A percentile compares a stretch with the other conserved stretches of the same genome.
phyloP scores from a whole-genome alignment of 1,140 invertebrate genomes.

The Himalopsyche phryganea region DNA sequence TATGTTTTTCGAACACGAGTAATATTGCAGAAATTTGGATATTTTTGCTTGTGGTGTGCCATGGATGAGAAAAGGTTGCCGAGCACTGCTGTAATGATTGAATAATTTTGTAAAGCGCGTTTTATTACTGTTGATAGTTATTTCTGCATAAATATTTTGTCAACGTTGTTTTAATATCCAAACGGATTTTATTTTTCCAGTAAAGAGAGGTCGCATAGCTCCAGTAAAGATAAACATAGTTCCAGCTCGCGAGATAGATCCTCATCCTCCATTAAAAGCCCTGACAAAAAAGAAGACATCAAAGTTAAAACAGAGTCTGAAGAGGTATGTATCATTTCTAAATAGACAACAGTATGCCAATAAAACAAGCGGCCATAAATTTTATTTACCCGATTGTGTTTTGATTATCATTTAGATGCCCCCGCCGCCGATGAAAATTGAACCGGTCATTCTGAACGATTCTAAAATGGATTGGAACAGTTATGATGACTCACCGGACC shows the following conservation, averaged over 20 bases:
- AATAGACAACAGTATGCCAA: too few species aligned
- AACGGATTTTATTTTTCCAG: conserved; percentile 18
- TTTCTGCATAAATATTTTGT: too few species aligned
- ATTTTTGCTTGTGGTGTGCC: too few species aligned
- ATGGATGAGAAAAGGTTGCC: too few species aligned
- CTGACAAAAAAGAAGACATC: conserved; percentile 29
- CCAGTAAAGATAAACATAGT: conserved; percentile 46
- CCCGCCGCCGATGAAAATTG: neutral
- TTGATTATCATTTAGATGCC: neutral
- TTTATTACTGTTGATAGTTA: too few species aligned
- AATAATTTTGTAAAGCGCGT: too few species aligned
- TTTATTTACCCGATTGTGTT: neutral
- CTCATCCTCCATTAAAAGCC: conserved; percentile 27
- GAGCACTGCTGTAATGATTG: too few species aligned
- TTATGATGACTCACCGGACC: conserved; percentile 36
- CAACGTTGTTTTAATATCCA: too few species aligned
- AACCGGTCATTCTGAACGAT: conserved; percentile 3
- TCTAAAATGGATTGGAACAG: conserved; percentile 14
- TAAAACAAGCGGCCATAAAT: too few species aligned
- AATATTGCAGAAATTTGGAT: too few species aligned
- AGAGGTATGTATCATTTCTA: conserved; percentile 29
- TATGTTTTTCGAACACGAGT: too few species aligned
- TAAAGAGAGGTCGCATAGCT: conserved; percentile 37
- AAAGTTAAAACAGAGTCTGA: conserved; percentile 39
- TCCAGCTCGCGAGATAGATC: conserved; percentile 30